Base-by-base conservation (phyloP, 2,113 vertebrate genomes). In the Tetrao urogallus region DNA sequence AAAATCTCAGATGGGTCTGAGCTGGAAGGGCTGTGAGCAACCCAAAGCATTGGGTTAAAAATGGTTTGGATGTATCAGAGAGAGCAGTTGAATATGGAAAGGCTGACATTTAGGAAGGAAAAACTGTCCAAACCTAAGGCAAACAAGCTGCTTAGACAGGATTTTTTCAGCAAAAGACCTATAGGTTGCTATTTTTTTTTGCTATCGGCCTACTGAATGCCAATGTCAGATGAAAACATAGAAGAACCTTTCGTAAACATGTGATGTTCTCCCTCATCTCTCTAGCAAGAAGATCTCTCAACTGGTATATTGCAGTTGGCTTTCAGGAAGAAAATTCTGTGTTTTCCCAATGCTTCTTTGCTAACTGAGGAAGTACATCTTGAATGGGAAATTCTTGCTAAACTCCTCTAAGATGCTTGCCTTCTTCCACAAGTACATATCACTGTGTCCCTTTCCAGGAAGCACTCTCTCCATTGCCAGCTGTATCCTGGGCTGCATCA, bases 361-460 rank as follows among this genome's bases (percentile, higher is more conserved):
- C 30, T 84, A n/a, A 32, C 30, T 40, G 19, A 28, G 20, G 20
- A 64, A 64, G 36, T 64, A 32, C 6, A 17, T 42, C 84, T 52
- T 64, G 47, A 67, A 67, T 13, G 47, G 50, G 27, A 69, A 78
- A 27, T 74, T 76, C 38, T 70, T 8, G 5, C 43, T 24, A 8
- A 86, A n/a, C 25, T 71, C 25, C 32, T 11, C 24, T 15, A 20
- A 65, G 38, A 36, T 43, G 34, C 43, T 20, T 75, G 75, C 34
- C 42, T 16, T 86, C 47, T 52, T 71, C 48, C 52, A 54, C 58
- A 42, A 64, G 21, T 11, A 2, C 0, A 0, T 24, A 3, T 12
- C 64, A 42, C 36, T 43, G 16, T 64, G 71, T 76, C 27, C 12
- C n/a, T 78, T 58, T 66, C 63, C 67, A 77, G 83, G 73, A 34